A percentile compares a stretch with the other conserved stretches of the same genome.
These are phyloP conservation scores for Lochmaea crataegi DNA, from an alignment of 2,888 invertebrate genomes.

Conservation along the genomic window DNA sequence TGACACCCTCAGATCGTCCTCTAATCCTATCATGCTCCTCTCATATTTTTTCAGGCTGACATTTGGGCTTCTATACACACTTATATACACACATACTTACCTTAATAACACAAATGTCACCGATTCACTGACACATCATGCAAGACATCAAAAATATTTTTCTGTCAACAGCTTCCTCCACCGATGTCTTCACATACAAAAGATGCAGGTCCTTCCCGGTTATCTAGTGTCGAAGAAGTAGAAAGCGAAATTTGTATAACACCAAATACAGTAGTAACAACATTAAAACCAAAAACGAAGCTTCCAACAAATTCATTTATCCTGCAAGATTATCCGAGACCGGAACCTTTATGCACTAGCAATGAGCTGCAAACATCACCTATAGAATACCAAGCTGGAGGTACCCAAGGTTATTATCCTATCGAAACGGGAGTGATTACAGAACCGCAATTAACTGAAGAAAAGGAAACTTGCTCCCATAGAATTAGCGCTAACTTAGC, in stretches of 20 bases:
- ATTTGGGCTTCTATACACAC: no score
- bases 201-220: background rate
- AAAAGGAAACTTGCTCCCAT: background rate
- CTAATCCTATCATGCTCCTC: no score
- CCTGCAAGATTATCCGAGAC: background rate
- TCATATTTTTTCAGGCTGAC: no score
- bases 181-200: background rate
- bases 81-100: no score
- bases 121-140: background rate
- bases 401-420: background rate
- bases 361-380: constrained; percentile 1
- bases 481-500: background rate
- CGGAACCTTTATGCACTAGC: background rate
- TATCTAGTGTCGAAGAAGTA: background rate
- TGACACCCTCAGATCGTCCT: no score
- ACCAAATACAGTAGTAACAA: background rate
- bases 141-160: background rate
- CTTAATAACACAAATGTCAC: no score
- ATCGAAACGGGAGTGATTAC: background rate
- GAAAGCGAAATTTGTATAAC: background rate
- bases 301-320: background rate
- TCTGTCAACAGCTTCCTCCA: background rate
- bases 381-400: background rate
- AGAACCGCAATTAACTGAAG: background rate
- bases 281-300: background rate